Conservation (phyloP, 2,888 invertebrate genomes). For the Lochmaea crataegi region DNA sequence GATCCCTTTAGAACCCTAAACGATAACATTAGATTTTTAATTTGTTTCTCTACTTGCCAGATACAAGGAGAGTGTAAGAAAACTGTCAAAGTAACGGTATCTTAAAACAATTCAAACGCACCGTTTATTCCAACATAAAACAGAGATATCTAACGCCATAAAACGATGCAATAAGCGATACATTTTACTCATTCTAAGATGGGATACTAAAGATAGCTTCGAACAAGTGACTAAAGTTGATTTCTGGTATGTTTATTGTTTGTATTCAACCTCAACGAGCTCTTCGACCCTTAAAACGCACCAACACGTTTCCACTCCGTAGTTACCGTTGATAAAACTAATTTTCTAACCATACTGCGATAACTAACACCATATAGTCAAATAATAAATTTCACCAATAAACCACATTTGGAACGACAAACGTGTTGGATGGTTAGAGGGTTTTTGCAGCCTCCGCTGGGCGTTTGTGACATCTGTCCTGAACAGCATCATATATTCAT, state of each 20-base stretch:
- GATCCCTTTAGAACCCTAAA: conserved; percentile 8
- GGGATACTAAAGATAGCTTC: neutral
- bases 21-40: conserved; percentile 11
- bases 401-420: neutral
- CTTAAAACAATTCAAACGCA: neutral
- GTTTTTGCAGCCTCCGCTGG: neutral
- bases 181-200: neutral
- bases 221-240: neutral
- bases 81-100: neutral
- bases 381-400: conserved; percentile 10
- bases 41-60: neutral
- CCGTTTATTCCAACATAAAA: neutral
- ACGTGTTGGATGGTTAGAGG: neutral
- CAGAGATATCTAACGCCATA: conserved; percentile 3
- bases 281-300: neutral
- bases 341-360: conserved; percentile 8
- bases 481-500: neutral
- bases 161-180: neutral
- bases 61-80: neutral
- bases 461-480: neutral
- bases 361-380: conserved; percentile 8
- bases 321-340: neutral
- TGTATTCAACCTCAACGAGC: neutral
- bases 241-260: neutral
- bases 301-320: neutral